Percentiles rank a stretch among this genome's conserved stretches.
These are phyloP conservation scores for Rhynchonema sp. DNA, from an alignment of 2,888 invertebrate genomes.

Conservation along the genomic window DNA sequence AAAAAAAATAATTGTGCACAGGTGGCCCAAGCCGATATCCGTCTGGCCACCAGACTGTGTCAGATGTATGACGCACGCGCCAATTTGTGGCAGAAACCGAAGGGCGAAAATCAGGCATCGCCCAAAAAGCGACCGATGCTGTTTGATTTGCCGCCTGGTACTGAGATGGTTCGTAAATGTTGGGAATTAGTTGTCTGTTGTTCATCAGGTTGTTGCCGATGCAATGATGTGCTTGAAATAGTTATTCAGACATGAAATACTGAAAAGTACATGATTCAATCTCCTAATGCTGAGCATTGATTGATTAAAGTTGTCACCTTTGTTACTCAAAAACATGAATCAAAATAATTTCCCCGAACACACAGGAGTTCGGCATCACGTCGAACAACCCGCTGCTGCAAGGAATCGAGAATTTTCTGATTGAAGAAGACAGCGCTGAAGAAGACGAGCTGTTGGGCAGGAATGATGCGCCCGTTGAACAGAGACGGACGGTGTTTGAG, in stretches of 20 bases:
- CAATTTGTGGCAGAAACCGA: constrained; percentile 27
- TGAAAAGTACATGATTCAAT: too few species aligned
- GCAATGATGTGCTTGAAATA: too few species aligned
- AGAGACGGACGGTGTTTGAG: background rate
- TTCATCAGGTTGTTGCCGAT: too few species aligned
- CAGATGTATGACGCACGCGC: constrained; percentile 31
- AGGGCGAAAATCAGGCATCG: background rate
- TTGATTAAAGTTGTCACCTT: too few species aligned
- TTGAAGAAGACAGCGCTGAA: constrained; percentile 87
- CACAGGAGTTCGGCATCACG: constrained; percentile 18
- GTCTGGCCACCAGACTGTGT: constrained; percentile 29
- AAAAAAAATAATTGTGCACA: background rate
- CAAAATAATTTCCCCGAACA: too few species aligned
- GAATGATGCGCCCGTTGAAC: background rate
- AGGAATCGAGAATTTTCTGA: constrained; percentile 88
- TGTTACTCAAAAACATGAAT: too few species aligned
- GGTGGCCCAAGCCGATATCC: constrained; percentile 31
- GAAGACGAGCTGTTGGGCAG: constrained; percentile 57
- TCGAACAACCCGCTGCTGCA: constrained; percentile 65
- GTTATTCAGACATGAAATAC: too few species aligned
- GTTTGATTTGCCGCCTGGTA: background rate
- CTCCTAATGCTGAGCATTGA: too few species aligned
- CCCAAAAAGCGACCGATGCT: background rate
- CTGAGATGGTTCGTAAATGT: background rate
- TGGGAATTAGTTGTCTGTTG: too few species aligned